phyloP scores from a whole-genome alignment of 2,797 vertebrate genomes.

The Fistularia tabacaria region DNA sequence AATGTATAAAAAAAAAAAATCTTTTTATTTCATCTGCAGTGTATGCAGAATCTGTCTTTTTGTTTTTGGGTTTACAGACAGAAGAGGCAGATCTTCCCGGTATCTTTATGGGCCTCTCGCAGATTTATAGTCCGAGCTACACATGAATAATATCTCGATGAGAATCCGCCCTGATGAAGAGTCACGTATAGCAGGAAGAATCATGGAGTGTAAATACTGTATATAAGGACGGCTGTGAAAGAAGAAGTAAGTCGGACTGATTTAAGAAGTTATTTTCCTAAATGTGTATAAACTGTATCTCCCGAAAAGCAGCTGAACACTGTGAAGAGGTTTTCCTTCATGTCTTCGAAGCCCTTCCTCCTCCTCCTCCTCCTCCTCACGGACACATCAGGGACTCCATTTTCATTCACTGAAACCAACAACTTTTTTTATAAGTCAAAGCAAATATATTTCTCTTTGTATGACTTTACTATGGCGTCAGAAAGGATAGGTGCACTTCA shows the following conservation, averaged over 20 bases:
- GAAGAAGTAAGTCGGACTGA: conserved; percentile 40
- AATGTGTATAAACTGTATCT: conserved; percentile 52
- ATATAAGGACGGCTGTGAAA: conserved; percentile 52
- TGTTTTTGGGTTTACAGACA: too few relatives aligned
- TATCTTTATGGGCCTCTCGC: too few relatives aligned
- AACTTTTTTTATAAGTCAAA: background rate
- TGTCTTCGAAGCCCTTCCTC: background rate
- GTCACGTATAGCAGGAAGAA: conserved; percentile 42
- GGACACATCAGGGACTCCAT: conserved; percentile 2
- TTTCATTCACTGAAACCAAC: conserved; percentile 4
- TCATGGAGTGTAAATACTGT: conserved; percentile 39
- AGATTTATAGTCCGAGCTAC: too few relatives aligned
- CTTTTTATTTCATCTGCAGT: too few relatives aligned
- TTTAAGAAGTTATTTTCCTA: conserved; percentile 64
- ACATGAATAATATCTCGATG: conserved; percentile 7
- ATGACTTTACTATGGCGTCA: conserved; percentile 3
- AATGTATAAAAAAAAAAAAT: too few relatives aligned
- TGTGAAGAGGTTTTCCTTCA: conserved; percentile 4
- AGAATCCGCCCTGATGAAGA: conserved; percentile 32
- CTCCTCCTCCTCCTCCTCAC: background rate
- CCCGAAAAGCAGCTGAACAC: conserved; percentile 19
- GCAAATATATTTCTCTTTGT: background rate
- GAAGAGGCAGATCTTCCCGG: too few relatives aligned
- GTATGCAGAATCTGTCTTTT: too few relatives aligned
- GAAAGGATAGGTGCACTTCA: background rate